Conservation (phyloP, 1,140 invertebrate genomes). For the Sipha flava region DNA sequence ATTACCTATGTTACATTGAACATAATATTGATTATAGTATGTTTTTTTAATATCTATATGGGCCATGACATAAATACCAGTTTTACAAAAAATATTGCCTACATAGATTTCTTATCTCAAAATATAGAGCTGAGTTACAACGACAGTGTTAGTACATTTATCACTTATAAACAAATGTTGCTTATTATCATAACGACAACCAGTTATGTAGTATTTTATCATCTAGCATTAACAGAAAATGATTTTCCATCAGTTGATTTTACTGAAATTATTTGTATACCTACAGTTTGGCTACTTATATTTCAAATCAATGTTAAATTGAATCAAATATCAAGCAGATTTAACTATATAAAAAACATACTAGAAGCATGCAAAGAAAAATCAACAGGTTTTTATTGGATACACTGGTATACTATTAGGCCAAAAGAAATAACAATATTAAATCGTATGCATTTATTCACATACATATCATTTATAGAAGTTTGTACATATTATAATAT, state of each 20-base stretch:
- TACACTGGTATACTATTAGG: background rate
- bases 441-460: slow-evolving; percentile 13
- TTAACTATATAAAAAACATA: slow-evolving; percentile 11
- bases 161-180: background rate
- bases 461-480: slow-evolving; percentile 23
- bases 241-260: slow-evolving; percentile 17
- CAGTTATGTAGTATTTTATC: slow-evolving; percentile 7
- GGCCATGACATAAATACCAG: background rate
- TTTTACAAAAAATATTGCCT: slow-evolving; percentile 10
- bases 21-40: slow-evolving; percentile 2
- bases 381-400: background rate
- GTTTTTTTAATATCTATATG: slow-evolving; percentile 2
- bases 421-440: slow-evolving; percentile 12
- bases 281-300: slow-evolving; percentile 19
- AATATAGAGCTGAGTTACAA: background rate
- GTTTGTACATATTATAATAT: slow-evolving; percentile 18
- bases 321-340: slow-evolving; percentile 22
- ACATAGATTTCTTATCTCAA: background rate
- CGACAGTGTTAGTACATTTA: background rate
- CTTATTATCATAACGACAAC: background rate
- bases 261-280: slow-evolving; percentile 20
- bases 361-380: slow-evolving; percentile 1
- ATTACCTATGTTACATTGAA: slow-evolving; percentile 3
- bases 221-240: background rate
- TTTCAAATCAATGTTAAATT: slow-evolving; percentile 28